These are phyloP conservation scores for Agrotis segetum DNA, from an alignment of 2,888 invertebrate genomes.

Conservation along the genomic window DNA sequence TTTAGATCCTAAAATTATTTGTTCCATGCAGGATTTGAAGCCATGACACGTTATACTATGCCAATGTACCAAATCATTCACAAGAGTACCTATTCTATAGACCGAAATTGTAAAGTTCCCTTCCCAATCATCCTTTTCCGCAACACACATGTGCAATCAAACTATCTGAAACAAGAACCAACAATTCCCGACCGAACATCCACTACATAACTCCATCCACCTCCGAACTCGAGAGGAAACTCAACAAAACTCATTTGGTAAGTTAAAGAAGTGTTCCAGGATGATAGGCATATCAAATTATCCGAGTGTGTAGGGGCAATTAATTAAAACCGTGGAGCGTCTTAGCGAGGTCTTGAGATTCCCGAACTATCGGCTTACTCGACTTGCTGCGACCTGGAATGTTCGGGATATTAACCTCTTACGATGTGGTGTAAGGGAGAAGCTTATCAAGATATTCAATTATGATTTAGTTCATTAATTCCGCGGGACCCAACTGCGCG, in stretches of 20 bases:
- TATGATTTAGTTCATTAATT: too few species aligned
- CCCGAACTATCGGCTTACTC: conserved; percentile 80
- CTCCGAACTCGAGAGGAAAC: conserved; percentile 35
- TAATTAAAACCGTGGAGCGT: conserved; percentile 79
- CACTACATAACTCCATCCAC: conserved; percentile 14
- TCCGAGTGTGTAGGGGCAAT: conserved; percentile 66
- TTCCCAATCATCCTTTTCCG: too few species aligned
- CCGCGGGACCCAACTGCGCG: too few species aligned
- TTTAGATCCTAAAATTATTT: too few species aligned
- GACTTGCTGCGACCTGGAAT: conserved; percentile 82
- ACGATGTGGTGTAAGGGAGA: conserved; percentile 10
- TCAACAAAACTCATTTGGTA: conserved; percentile 57
- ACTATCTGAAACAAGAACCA: neutral
- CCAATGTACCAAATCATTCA: too few species aligned
- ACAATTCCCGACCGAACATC: neutral
- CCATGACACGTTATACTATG: too few species aligned
- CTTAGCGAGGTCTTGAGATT: conserved; percentile 80
- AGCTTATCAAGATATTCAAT: neutral
- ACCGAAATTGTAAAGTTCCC: too few species aligned
- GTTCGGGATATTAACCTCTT: conserved; percentile 78
- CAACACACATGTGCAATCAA: conserved; percentile 2
- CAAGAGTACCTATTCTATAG: too few species aligned
- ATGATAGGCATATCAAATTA: conserved; percentile 66
- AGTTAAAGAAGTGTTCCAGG: conserved; percentile 55
- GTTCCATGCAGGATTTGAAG: too few species aligned